A percentile compares a stretch with the other conserved stretches of the same genome.
phyloP scores from a whole-genome alignment of 53 echinoderm and acorn worm genomes.

The Holothuria leucospilota region DNA sequence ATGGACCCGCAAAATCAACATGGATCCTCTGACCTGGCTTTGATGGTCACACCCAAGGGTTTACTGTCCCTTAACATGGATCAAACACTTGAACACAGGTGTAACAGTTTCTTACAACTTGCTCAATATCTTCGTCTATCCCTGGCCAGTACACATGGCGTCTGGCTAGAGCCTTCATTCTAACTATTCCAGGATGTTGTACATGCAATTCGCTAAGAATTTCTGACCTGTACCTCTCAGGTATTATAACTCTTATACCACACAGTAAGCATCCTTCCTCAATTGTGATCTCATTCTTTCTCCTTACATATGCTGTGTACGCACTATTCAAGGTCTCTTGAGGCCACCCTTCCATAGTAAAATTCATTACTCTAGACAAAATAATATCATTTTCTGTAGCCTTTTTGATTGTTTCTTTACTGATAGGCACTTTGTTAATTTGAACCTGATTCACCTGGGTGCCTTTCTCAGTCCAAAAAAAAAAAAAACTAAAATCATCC shows the following conservation, averaged over 20 bases:
- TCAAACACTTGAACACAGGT: not conserved
- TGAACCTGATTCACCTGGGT: constrained; percentile 18
- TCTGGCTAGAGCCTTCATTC: constrained; percentile 61
- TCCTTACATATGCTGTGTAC: constrained; percentile 41
- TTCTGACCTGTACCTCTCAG: constrained; percentile 43
- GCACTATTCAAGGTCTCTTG: not conserved
- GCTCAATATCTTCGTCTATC: constrained; percentile 64
- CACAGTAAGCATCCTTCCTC: constrained; percentile 65
- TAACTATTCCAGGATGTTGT: constrained; percentile 61
- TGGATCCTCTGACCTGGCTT: not conserved
- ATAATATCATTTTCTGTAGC: not conserved
- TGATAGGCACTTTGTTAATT: not conserved
- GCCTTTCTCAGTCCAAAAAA: not conserved
- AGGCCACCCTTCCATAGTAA: too few relatives aligned
- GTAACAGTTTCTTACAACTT: too few relatives aligned
- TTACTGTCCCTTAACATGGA: not conserved
- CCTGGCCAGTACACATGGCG: constrained; percentile 66
- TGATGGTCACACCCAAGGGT: not conserved
- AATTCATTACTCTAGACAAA: too few relatives aligned
- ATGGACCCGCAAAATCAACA: constrained; percentile 6
- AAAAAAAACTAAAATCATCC: not conserved
- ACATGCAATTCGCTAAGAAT: constrained; percentile 58
- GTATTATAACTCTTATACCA: constrained; percentile 65
- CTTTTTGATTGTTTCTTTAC: not conserved
- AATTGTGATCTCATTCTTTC: too few relatives aligned